Percentiles rank a stretch among this genome's conserved stretches.
phyloP scores from a whole-genome alignment of 2,113 vertebrate genomes.

The Mesocricetus auratus region DNA sequence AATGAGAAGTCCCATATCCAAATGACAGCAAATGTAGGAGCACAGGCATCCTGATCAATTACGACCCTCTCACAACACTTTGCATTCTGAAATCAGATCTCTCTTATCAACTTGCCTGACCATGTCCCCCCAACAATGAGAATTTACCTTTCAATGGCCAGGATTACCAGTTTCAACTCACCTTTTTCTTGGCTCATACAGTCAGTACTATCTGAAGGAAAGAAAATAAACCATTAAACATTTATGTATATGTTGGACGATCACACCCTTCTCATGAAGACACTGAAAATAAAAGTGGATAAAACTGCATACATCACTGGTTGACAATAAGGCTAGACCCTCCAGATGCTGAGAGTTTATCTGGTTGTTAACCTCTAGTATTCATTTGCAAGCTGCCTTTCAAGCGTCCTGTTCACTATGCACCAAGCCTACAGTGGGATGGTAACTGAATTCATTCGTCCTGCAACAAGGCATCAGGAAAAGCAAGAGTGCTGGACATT shows the following conservation, averaged over 20 bases:
- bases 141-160: conserved; percentile 22
- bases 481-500: neutral
- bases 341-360: neutral
- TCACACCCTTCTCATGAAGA: neutral
- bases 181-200: neutral
- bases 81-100: conserved; percentile 28
- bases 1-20: neutral
- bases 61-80: neutral
- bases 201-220: rapidly evolving
- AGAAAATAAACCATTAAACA: conserved; percentile 9
- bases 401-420: neutral
- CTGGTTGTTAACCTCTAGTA: neutral
- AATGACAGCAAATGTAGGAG: neutral
- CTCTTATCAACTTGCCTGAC: neutral
- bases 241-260: neutral
- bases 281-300: neutral
- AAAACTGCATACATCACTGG: neutral
- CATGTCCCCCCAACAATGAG: neutral
- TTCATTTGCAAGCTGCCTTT: conserved; percentile 12
- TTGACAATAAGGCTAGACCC: neutral
- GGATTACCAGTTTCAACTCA: conserved; percentile 58
- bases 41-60: neutral
- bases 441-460: neutral
- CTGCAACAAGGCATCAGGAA: neutral
- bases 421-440: neutral